Conservation (phyloP, 2,888 invertebrate genomes). For the Cremastobaeus sp. region DNA sequence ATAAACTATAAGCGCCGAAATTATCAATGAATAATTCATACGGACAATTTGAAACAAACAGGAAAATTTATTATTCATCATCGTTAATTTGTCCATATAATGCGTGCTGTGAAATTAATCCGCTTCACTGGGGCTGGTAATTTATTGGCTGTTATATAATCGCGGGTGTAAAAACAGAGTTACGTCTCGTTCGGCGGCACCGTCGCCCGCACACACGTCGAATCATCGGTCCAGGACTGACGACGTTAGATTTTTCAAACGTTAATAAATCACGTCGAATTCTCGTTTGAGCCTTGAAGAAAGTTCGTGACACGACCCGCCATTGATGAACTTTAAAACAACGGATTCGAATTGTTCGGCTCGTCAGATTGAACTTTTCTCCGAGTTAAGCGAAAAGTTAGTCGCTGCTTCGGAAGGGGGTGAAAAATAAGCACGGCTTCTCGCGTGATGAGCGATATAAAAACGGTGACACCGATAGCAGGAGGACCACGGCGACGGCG, state of each 20-base stretch:
- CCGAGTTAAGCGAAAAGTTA: constrained; percentile 52
- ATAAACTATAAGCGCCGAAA: constrained; percentile 33
- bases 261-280: constrained; percentile 45
- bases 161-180: constrained; percentile 8
- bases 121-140: constrained; percentile 21
- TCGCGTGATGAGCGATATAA: constrained; percentile 25
- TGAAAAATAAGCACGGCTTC: constrained; percentile 28
- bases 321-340: constrained; percentile 50
- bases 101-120: constrained; percentile 39
- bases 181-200: too few relatives aligned
- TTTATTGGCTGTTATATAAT: constrained; percentile 32
- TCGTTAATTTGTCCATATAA: constrained; percentile 46
- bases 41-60: constrained; percentile 44
- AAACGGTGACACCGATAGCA: constrained; percentile 21
- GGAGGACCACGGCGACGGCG: constrained; percentile 15
- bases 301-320: constrained; percentile 37
- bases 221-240: neutral
- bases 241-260: constrained; percentile 28
- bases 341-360: constrained; percentile 38
- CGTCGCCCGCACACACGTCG: constrained; percentile 1
- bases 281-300: constrained; percentile 32
- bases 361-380: constrained; percentile 41
- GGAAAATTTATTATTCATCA: constrained; percentile 51
- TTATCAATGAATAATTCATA: constrained; percentile 50
- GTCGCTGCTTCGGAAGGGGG: constrained; percentile 14